phyloP scores from a whole-genome alignment of 2,113 vertebrate species.

The Gallinago jamesoni region DNA sequence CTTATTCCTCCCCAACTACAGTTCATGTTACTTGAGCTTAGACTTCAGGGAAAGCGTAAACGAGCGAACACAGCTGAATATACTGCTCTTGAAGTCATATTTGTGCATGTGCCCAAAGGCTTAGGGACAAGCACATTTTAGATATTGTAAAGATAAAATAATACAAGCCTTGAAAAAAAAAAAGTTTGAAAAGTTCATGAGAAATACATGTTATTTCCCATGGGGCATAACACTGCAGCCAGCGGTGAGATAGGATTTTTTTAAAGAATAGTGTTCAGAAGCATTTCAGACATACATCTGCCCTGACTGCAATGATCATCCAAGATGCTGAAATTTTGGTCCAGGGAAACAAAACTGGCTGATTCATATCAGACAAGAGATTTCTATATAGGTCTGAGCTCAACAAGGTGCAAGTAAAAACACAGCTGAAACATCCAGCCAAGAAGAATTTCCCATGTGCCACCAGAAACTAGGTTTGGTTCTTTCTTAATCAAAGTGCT shows the following conservation, averaged over 20 bases:
- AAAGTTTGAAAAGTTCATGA: background rate
- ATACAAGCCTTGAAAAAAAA: background rate
- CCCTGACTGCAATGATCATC: background rate
- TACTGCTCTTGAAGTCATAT: background rate
- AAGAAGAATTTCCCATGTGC: background rate
- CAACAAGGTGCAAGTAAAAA: background rate
- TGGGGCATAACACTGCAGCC: background rate
- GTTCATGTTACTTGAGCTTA: background rate
- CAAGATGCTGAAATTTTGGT: background rate
- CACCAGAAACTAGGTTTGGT: background rate
- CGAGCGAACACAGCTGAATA: background rate
- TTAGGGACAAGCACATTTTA: background rate
- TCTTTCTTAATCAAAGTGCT: background rate
- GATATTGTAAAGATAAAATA: background rate
- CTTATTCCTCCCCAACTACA: background rate
- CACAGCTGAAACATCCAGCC: background rate
- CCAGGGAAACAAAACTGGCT: background rate
- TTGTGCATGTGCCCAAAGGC: background rate
- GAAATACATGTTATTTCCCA: background rate
- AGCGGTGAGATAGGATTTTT: background rate
- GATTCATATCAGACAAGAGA: background rate
- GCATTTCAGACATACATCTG: background rate
- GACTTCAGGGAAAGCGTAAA: background rate
- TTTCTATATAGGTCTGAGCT: background rate
- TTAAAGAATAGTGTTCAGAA: background rate